phyloP scores from a whole-genome alignment of 2,888 invertebrate genomes.

The Spodoptera picta region DNA sequence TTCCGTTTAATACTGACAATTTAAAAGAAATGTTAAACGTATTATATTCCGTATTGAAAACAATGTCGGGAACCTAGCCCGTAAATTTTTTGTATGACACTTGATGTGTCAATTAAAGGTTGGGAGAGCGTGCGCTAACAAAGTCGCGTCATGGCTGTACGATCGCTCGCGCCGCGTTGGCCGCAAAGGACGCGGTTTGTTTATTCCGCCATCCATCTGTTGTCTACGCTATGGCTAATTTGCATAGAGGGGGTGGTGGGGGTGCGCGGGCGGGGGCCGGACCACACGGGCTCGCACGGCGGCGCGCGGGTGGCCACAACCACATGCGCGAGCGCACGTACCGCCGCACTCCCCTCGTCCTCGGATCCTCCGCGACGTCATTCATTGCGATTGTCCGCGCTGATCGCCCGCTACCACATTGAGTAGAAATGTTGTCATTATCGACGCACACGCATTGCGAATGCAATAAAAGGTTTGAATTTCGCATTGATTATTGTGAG shows the following conservation, averaged over 20 bases:
- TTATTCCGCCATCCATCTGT: conserved; percentile 89
- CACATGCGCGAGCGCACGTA: conserved; percentile 85
- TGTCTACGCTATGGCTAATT: conserved; percentile 87
- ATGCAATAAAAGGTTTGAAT: conserved; percentile 77
- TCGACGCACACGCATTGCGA: conserved; percentile 80
- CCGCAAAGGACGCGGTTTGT: conserved; percentile 85
- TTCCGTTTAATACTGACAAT: conserved; percentile 17
- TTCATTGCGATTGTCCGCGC: conserved; percentile 86
- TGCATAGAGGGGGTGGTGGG: conserved; percentile 84
- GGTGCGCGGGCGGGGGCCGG: conserved; percentile 71
- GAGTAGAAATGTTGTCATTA: conserved; percentile 87
- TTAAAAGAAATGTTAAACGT: conserved; percentile 10
- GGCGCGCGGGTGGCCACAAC: conserved; percentile 88
- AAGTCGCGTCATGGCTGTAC: conserved; percentile 46
- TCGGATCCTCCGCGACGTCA: conserved; percentile 78
- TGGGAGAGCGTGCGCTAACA: conserved; percentile 42
- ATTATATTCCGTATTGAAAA: conserved; percentile 28
- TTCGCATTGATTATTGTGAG: conserved; percentile 70
- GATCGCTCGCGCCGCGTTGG: conserved; percentile 59
- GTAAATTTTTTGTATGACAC: conserved; percentile 10
- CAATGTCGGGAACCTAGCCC: conserved; percentile 18
- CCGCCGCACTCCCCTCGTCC: conserved; percentile 68
- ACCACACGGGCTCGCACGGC: conserved; percentile 88
- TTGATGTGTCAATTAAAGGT: conserved; percentile 43
- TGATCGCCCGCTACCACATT: conserved; percentile 84